phyloP scores from a whole-genome alignment of 2,888 invertebrate genomes.

The Mimas tiliae region DNA sequence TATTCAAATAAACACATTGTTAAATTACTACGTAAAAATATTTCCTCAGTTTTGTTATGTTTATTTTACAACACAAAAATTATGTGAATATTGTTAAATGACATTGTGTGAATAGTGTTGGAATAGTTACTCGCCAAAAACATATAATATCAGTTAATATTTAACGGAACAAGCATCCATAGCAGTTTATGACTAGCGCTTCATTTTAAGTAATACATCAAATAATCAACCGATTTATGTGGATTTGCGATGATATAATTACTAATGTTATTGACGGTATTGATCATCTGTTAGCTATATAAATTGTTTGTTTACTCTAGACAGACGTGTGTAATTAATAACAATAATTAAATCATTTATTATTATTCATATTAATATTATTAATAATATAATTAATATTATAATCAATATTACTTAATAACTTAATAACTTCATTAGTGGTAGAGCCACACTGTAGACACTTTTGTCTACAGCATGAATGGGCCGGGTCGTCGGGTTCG shows the following conservation, averaged over 20 bases:
- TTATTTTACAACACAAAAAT: not conserved
- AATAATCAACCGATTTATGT: not conserved
- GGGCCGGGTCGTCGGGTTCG: no score
- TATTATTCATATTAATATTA: no score
- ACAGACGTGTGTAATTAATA: not conserved
- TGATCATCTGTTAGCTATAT: not conserved
- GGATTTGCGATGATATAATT: not conserved
- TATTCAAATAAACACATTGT: slow-evolving; percentile 3
- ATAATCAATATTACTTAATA: no score
- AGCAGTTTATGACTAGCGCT: not conserved
- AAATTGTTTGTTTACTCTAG: not conserved
- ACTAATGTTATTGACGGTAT: not conserved
- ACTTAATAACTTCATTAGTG: no score
- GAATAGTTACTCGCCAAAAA: not conserved
- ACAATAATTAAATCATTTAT: no score
- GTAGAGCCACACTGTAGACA: no score
- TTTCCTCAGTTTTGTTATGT: not conserved
- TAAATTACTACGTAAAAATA: not conserved
- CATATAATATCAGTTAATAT: not conserved
- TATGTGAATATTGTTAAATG: slow-evolving; percentile 11
- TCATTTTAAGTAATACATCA: no score
- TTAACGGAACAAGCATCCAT: not conserved
- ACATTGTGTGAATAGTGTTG: slow-evolving; percentile 13
- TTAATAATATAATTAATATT: no score
- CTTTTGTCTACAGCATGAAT: no score